Evolutionary conservation across 2,888 invertebrate genomes (phyloP).

Genomic region (Ecdyonurus torrentis): DNA sequence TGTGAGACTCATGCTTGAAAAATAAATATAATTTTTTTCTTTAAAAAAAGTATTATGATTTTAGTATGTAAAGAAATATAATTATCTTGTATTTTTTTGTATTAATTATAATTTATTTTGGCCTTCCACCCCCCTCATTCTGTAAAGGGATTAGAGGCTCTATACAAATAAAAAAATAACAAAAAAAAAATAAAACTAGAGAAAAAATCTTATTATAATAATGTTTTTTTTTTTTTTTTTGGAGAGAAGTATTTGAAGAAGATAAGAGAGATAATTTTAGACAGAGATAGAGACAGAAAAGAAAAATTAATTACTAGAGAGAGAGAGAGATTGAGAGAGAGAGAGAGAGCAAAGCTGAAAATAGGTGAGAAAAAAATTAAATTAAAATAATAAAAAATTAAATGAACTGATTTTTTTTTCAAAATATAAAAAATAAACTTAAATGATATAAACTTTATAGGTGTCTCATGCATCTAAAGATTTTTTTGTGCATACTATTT

Average conservation of each 20-base stretch:
- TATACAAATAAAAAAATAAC: background rate
- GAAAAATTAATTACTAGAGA: too few species aligned
- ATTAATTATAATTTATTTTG: background rate
- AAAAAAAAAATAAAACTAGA: background rate
- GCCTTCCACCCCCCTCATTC: slow-evolving; percentile 2
- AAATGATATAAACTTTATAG: background rate
- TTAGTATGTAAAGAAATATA: too few species aligned
- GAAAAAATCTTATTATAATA: background rate
- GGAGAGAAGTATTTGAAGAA: background rate
- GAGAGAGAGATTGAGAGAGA: too few species aligned
- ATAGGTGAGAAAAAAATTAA: background rate
- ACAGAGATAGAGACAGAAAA: background rate
- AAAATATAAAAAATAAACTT: background rate
- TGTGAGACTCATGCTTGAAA: background rate
- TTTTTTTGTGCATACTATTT: background rate
- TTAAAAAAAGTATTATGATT: too few species aligned
- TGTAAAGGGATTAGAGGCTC: slow-evolving; percentile 1
- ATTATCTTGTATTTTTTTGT: too few species aligned
- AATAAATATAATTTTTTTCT: background rate
- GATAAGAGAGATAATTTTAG: background rate
- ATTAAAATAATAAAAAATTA: background rate
- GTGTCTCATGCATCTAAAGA: background rate
- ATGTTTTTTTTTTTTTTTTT: background rate
- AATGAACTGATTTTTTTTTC: background rate
- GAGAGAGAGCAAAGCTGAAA: background rate